These are phyloP conservation scores for Pelosia muscerda DNA, from an alignment of 2,888 invertebrate genomes.

Conservation along the genomic window DNA sequence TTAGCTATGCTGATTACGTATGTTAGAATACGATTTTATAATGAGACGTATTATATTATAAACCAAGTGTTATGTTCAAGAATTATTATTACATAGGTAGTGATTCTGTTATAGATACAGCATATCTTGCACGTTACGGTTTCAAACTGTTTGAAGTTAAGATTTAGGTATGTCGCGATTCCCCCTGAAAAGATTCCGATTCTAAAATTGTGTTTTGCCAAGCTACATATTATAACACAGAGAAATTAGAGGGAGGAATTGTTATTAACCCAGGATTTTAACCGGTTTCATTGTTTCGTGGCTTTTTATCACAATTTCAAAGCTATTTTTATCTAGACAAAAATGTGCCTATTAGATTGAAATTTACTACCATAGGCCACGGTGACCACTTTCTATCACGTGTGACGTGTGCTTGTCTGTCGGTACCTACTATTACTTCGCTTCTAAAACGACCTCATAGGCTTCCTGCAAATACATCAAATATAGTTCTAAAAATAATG, in stretches of 20 bases:
- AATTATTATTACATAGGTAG: background rate
- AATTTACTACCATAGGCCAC: too few species aligned
- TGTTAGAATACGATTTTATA: background rate
- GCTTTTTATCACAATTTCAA: background rate
- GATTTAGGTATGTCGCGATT: too few species aligned
- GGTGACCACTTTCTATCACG: too few species aligned
- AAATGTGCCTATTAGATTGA: background rate
- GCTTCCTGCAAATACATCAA: background rate
- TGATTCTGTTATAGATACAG: too few species aligned
- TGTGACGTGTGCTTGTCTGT: too few species aligned
- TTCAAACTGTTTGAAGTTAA: background rate
- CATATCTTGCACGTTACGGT: background rate
- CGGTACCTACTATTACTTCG: too few species aligned
- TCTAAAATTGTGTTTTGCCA: too few species aligned
- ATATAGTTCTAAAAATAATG: background rate
- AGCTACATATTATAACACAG: too few species aligned
- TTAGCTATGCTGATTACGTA: background rate
- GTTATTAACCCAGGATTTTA: too few species aligned
- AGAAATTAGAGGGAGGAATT: too few species aligned
- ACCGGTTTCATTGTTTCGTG: background rate
- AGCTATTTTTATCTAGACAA: background rate
- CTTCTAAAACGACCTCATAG: background rate
- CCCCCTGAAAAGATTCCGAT: too few species aligned
- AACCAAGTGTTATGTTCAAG: background rate
- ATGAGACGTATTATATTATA: background rate